These are phyloP conservation scores for Blastobasis lacticolella DNA, from an alignment of 2,888 invertebrate genomes.

Conservation along the genomic window DNA sequence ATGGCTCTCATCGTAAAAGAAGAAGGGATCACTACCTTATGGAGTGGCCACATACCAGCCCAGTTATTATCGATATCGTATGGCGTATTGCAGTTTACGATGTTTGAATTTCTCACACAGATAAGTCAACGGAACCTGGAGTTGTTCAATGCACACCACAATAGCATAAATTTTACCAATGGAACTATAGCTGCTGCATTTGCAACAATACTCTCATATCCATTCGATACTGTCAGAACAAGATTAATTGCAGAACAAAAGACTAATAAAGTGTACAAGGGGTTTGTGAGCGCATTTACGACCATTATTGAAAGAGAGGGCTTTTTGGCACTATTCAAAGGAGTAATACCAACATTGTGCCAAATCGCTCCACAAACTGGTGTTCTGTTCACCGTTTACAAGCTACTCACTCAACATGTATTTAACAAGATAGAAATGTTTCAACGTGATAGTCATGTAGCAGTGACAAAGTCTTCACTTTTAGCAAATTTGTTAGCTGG, in stretches of 20 bases:
- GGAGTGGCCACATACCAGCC: conserved; percentile 98
- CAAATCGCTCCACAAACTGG: conserved; percentile 94
- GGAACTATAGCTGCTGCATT: conserved; percentile 87
- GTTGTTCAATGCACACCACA: no score
- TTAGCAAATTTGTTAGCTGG: conserved; percentile 78
- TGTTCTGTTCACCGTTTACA: conserved; percentile 92
- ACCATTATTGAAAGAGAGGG: conserved; percentile 75
- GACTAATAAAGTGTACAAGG: conserved; percentile 73
- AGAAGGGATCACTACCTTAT: conserved; percentile 89
- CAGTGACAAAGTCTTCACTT: conserved; percentile 40
- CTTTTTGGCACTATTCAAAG: conserved; percentile 82
- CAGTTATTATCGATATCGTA: conserved; percentile 92
- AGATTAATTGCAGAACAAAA: conserved; percentile 85
- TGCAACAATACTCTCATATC: conserved; percentile 89
- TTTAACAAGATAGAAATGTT: conserved; percentile 43
- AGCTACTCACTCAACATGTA: conserved; percentile 79
- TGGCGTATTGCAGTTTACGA: conserved; percentile 87
- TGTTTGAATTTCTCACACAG: conserved; percentile 73
- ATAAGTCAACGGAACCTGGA: no score
- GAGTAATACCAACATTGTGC: conserved; percentile 86
- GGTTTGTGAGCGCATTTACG: conserved; percentile 73
- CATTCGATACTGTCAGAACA: conserved; percentile 95
- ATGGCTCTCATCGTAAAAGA: conserved; percentile 83
- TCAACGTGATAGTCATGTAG: conserved; percentile 37
- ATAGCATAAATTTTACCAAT: conserved; percentile 80